Percentiles rank a stretch among this genome's conserved stretches.
These are phyloP conservation scores for Lycocorax pyrrhopterus DNA, from an alignment of 2,113 vertebrate genomes.

Conservation along the genomic window DNA sequence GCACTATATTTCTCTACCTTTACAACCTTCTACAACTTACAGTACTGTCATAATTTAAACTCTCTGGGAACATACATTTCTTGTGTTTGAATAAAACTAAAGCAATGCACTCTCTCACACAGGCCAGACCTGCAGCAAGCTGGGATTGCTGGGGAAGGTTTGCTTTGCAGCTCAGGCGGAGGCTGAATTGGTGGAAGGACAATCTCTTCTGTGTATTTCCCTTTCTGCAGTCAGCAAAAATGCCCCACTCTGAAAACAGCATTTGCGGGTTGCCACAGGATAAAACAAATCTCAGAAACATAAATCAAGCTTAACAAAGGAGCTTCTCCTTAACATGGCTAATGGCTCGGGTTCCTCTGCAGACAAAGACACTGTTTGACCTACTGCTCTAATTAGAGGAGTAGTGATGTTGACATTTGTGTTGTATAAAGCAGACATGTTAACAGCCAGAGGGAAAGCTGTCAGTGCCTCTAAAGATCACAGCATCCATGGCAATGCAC, in stretches of 20 bases:
- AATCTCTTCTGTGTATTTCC: neutral
- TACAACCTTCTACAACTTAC: neutral
- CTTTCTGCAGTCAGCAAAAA: neutral
- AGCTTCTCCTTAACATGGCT: neutral
- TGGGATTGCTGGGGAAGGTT: neutral
- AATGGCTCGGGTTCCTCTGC: constrained; percentile 15
- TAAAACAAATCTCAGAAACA: constrained; percentile 1
- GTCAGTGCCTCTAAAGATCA: constrained; percentile 66
- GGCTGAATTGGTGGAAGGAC: neutral
- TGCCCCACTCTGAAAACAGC: neutral
- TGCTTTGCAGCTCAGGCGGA: neutral
- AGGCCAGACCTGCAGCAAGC: neutral
- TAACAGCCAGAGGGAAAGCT: constrained; percentile 63
- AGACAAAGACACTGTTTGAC: constrained; percentile 63
- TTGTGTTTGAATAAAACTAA: neutral
- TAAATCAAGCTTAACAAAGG: constrained; percentile 30
- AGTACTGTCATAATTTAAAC: neutral
- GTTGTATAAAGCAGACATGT: constrained; percentile 53
- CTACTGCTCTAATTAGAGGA: constrained; percentile 70
- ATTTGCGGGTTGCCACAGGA: neutral
- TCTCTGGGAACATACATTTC: neutral
- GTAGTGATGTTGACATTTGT: constrained; percentile 64
- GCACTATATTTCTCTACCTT: neutral
- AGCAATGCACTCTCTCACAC: neutral
- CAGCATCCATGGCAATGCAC: neutral